These are phyloP conservation scores for Pogona vitticeps DNA, from an alignment of 2,113 vertebrate species.

Conservation along the genomic window DNA sequence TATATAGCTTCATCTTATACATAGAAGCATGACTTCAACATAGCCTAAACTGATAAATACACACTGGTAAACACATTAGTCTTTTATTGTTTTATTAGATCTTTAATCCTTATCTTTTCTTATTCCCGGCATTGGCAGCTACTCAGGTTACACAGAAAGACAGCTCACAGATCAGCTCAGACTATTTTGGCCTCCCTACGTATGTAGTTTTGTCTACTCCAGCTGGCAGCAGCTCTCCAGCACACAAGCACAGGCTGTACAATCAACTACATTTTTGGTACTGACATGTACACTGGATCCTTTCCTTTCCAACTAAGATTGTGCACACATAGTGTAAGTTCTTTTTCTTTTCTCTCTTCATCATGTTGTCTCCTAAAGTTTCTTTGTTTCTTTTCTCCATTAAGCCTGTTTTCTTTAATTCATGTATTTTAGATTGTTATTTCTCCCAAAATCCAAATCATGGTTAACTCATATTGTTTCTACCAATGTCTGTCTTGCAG, in stretches of 20 bases:
- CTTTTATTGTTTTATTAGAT: neutral
- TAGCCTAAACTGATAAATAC: neutral
- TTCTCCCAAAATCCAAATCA: neutral
- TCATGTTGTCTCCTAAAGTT: conserved; percentile 14
- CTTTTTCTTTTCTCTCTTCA: neutral
- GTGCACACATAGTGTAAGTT: neutral
- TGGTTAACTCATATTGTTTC: neutral
- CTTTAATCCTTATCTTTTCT: neutral
- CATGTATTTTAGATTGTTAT: neutral
- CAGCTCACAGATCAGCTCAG: neutral
- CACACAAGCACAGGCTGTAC: no score
- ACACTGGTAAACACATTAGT: neutral
- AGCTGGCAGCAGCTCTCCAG: neutral
- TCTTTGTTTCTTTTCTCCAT: neutral
- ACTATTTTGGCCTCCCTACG: neutral
- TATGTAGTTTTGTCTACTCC: neutral
- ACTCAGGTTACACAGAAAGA: neutral
- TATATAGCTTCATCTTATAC: neutral
- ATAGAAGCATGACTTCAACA: neutral
- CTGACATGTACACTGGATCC: neutral
- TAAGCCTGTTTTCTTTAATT: conserved; percentile 5
- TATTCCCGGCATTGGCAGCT: neutral
- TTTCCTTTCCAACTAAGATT: neutral
- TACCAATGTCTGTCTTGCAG: neutral
- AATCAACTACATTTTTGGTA: no score